These are phyloP conservation scores for Hyles lineata DNA, from an alignment of 2,888 invertebrate genomes.

Conservation along the genomic window DNA sequence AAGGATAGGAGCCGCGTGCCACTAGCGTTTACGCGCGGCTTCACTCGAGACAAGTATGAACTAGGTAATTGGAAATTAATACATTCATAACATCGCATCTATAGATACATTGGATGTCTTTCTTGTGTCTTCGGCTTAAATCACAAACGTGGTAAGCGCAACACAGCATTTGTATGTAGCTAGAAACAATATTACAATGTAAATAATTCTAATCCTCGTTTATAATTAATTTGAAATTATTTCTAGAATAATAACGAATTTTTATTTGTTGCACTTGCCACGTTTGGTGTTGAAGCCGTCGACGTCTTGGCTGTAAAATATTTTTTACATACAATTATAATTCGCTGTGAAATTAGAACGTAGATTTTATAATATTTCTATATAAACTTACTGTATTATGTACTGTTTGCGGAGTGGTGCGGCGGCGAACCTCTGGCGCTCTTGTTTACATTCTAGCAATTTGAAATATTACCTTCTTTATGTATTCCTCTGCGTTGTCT, in stretches of 20 bases:
- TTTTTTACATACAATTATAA: conserved; percentile 9
- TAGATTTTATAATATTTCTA: conserved; percentile 26
- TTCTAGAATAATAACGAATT: neutral
- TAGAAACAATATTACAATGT: neutral
- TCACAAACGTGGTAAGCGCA: neutral
- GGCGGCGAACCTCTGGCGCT: neutral
- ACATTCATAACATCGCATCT: conserved; percentile 13
- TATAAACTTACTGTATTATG: conserved; percentile 20
- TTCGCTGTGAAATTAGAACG: conserved; percentile 16
- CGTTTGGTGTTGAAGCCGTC: neutral
- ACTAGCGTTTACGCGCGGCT: neutral
- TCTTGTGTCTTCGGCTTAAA: conserved; percentile 11
- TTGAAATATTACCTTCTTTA: neutral
- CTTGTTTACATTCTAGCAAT: conserved; percentile 11
- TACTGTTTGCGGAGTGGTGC: conserved; percentile 1
- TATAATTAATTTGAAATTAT: neutral
- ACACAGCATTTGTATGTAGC: neutral
- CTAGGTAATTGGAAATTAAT: neutral
- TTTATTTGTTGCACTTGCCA: neutral
- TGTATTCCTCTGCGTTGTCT: no score
- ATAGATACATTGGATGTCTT: conserved; percentile 4
- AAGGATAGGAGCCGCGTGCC: neutral
- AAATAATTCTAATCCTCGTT: neutral
- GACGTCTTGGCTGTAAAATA: conserved; percentile 20
- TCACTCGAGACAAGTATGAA: neutral